phyloP scores from a whole-genome alignment of 2,113 vertebrate genomes.

The Larimichthys crocea region DNA sequence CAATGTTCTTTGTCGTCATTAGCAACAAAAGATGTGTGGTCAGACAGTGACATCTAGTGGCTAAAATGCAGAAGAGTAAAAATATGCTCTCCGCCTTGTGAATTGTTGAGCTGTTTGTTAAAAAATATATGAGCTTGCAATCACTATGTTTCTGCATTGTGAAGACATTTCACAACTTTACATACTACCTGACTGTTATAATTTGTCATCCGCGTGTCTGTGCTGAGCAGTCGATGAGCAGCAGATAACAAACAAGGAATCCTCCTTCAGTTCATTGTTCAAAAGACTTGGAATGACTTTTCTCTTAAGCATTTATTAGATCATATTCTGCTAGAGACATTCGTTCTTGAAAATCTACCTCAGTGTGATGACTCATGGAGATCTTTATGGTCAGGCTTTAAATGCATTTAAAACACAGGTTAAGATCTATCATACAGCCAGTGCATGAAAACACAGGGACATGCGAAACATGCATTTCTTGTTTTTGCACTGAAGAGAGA shows the following conservation, averaged over 20 bases:
- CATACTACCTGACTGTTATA: not conserved
- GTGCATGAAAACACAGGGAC: too few species aligned
- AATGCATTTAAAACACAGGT: too few species aligned
- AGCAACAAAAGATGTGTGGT: not conserved
- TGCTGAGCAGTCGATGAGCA: too few species aligned
- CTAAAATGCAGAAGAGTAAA: not conserved
- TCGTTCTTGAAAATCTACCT: too few species aligned
- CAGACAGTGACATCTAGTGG: conserved; percentile 44
- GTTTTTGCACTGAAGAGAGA: too few species aligned
- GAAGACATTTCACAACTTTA: not conserved
- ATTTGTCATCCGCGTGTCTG: not conserved
- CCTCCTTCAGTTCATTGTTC: not conserved
- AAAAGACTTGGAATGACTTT: not conserved
- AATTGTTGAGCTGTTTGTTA: not conserved
- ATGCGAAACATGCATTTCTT: too few species aligned
- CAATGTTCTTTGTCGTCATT: not conserved
- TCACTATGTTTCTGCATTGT: not conserved
- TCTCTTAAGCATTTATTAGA: not conserved
- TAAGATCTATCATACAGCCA: too few species aligned
- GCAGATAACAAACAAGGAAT: too few species aligned
- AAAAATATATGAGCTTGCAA: not conserved
- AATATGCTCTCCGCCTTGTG: not conserved
- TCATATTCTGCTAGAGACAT: not conserved
- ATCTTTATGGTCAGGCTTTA: too few species aligned
- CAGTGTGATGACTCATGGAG: too few species aligned